phyloP scores from a whole-genome alignment of 2,113 vertebrate species.

The Gobio gobio region DNA sequence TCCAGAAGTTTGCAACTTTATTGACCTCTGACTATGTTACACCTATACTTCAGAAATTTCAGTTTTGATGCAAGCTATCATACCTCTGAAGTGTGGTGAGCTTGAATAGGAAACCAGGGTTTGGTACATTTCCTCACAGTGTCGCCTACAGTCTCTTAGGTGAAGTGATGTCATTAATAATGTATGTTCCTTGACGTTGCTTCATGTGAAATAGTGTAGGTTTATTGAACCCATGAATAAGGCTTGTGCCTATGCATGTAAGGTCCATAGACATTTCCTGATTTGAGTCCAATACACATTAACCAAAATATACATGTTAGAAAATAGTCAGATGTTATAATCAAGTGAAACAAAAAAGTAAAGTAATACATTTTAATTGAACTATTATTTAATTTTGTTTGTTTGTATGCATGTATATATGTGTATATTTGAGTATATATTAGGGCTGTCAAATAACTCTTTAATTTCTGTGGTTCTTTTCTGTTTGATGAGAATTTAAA shows the following conservation, averaged over 20 bases:
- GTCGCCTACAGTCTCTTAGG: neutral
- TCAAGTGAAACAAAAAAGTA: too few relatives aligned
- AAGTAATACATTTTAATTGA: too few relatives aligned
- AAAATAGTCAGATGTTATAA: too few relatives aligned
- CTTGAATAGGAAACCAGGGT: neutral
- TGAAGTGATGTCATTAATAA: neutral
- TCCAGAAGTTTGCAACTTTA: neutral
- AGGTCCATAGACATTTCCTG: neutral
- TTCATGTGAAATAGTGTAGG: constrained; percentile 25
- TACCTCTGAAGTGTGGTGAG: neutral
- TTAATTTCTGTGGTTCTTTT: too few relatives aligned
- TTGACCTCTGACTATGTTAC: neutral
- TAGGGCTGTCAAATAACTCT: too few relatives aligned
- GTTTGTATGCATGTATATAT: too few relatives aligned
- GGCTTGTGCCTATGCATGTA: neutral
- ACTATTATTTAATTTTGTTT: too few relatives aligned
- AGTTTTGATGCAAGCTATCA: neutral
- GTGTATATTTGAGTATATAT: too few relatives aligned
- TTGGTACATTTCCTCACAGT: constrained; percentile 4
- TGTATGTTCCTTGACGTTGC: neutral
- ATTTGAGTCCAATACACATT: neutral
- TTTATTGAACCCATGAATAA: neutral
- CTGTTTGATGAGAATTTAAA: too few relatives aligned
- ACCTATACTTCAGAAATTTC: neutral
- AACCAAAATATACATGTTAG: too few relatives aligned